Conservation (phyloP, 2,797 vertebrate species). For the Coregonus sp. region DNA sequence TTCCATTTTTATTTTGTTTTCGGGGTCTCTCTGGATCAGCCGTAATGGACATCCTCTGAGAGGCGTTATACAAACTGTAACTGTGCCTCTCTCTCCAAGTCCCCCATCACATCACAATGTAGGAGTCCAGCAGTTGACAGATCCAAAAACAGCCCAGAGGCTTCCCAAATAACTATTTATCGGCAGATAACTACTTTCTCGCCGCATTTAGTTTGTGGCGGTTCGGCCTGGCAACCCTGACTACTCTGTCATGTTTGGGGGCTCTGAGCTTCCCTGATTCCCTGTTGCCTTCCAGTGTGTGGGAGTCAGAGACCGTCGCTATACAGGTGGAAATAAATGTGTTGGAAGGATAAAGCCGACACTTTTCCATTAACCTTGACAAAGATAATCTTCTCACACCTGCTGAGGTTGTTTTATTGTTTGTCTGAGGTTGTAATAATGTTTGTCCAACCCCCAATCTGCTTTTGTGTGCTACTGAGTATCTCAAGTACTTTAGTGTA, state of each 20-base stretch:
- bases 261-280: not conserved
- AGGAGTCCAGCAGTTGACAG: slow-evolving; percentile 59
- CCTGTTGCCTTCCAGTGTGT: not conserved
- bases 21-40: slow-evolving; percentile 52
- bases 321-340: not conserved
- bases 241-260: not conserved
- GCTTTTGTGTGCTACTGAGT: not conserved
- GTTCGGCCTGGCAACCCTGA: not conserved
- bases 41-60: slow-evolving; percentile 52
- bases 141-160: slow-evolving; percentile 46
- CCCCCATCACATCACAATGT: slow-evolving; percentile 60
- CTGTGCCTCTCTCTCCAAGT: slow-evolving; percentile 54
- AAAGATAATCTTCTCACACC: not conserved
- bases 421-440: not conserved
- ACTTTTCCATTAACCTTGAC: not conserved
- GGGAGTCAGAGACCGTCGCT: not conserved
- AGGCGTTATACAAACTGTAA: slow-evolving; percentile 45
- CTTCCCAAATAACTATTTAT: slow-evolving; percentile 48
- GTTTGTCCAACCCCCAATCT: not conserved
- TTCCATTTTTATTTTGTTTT: slow-evolving; percentile 28
- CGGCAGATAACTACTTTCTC: slow-evolving; percentile 39
- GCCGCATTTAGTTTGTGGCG: slow-evolving; percentile 31
- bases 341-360: not conserved
- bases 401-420: not conserved
- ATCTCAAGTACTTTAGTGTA: not conserved